Conservation (phyloP, 2,888 invertebrate genomes). For the Oligia fasciuncula region DNA sequence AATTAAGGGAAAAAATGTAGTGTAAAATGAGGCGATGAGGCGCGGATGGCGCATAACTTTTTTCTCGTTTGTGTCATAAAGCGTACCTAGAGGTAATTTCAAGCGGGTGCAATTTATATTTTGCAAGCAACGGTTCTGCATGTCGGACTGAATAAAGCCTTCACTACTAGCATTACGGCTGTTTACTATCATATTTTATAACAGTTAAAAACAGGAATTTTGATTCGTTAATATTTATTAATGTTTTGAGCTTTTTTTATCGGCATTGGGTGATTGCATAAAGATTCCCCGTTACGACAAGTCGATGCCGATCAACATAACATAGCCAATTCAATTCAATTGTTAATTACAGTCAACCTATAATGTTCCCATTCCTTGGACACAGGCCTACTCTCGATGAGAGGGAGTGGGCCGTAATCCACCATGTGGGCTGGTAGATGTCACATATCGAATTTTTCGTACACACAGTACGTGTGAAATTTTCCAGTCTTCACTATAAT, state of each 20-base stretch:
- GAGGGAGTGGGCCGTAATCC: too few species aligned
- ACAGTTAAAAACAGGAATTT: constrained; percentile 48
- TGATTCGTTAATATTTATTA: constrained; percentile 6
- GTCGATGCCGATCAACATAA: background rate
- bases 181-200: constrained; percentile 65
- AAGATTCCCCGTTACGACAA: background rate
- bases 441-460: too few species aligned
- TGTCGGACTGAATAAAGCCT: constrained; percentile 79
- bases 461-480: background rate
- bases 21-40: constrained; percentile 72
- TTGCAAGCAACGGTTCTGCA: constrained; percentile 77
- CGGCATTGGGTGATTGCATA: background rate
- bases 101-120: constrained; percentile 83
- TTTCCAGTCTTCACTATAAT: too few species aligned
- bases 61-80: constrained; percentile 82
- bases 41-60: constrained; percentile 76
- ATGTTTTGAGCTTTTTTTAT: constrained; percentile 4
- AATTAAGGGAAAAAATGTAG: constrained; percentile 64
- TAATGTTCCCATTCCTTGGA: too few species aligned
- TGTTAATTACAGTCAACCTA: too few species aligned
- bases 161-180: constrained; percentile 72
- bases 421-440: too few species aligned
- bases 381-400: too few species aligned
- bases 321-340: too few species aligned
- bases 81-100: constrained; percentile 83